Percentiles rank a stretch among this genome's conserved stretches.
phyloP scores from a whole-genome alignment of 2,888 invertebrate species.

The Cremastobaeus sp. region DNA sequence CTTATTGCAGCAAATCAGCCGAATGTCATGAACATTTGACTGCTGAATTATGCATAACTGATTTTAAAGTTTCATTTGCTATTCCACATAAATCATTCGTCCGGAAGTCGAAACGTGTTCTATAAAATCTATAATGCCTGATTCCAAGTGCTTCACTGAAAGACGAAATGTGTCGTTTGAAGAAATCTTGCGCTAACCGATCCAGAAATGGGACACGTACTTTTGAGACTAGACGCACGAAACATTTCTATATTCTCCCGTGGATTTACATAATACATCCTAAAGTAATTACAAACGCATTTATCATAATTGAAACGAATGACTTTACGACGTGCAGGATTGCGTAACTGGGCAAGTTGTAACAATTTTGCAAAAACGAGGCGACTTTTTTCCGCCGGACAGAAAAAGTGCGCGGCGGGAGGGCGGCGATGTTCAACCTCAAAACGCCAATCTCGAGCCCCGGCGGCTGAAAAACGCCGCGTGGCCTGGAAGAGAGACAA shows the following conservation, averaged over 20 bases:
- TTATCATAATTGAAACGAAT: not conserved
- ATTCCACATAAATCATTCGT: too few relatives aligned
- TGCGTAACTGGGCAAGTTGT: too few relatives aligned
- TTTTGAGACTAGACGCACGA: not conserved
- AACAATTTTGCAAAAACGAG: slow-evolving; percentile 1
- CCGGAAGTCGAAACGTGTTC: too few relatives aligned
- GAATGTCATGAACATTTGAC: too few relatives aligned
- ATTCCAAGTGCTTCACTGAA: too few relatives aligned
- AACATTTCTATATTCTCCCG: not conserved
- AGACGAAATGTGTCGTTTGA: too few relatives aligned
- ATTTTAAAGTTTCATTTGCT: too few relatives aligned
- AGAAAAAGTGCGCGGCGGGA: not conserved
- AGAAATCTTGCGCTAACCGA: too few relatives aligned
- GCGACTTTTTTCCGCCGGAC: too few relatives aligned
- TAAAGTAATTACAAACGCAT: not conserved
- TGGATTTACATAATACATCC: not conserved
- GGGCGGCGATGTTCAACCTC: not conserved
- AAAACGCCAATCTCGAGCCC: slow-evolving; percentile 1
- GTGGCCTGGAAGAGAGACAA: not conserved
- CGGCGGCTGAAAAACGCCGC: not conserved
- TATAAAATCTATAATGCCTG: too few relatives aligned
- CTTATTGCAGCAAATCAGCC: too few relatives aligned
- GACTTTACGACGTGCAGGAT: not conserved
- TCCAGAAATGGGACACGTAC: not conserved
- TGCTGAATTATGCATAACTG: too few relatives aligned